Evolutionary conservation across 2,797 vertebrate genomes (phyloP), one percentile per base, ranked within the genome.

Genomic region (Dryobates pubescens): DNA sequence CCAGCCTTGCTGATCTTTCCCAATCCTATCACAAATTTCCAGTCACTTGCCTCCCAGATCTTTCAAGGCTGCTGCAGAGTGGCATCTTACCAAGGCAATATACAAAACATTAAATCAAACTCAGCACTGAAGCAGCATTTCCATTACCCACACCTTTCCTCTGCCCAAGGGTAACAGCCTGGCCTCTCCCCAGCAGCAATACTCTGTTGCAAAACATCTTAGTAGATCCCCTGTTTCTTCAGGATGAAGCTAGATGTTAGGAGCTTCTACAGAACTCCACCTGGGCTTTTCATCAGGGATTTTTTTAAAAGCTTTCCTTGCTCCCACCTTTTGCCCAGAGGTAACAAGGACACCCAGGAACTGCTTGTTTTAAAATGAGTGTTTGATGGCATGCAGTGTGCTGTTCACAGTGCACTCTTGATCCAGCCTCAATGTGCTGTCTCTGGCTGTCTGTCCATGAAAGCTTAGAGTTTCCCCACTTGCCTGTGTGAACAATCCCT

Each of bases 201-300:
- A 27, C 6, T 22, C 0, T 20, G 18, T 19, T 78, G 30, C 43
- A 47, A 29, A 16, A 65, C 16, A 84, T 29, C 36, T 15, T 5
- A 34, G 6, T 4, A 51, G 4, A 47, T 69, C 79, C 36, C 26
- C 51, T 32, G 36, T 47, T 70, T 67, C 16, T 24, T 43, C 27
- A 54, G 2, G 12, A n/a, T n/a, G 2, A 84, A 24, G 4, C 9
- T 29, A 8, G 3, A 43, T 43, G 9, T 17, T 7, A 4, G 2
- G 5, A 9, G 19, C 7, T 78, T 17, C 22, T 63, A 16, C 20
- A 38, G 30, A 61, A 47, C 41, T 26, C 45, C 17, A 45, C 10
- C 26, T 36, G 8, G 32, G 63, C 54, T 36, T 57, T n/a, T 13
- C 34, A 77, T 10, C 22, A 64, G 4, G 3, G 11, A 15, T 51